Evolutionary conservation across 2,797 vertebrate species (phyloP).

Genomic region (Schizothorax lantsangensis): DNA sequence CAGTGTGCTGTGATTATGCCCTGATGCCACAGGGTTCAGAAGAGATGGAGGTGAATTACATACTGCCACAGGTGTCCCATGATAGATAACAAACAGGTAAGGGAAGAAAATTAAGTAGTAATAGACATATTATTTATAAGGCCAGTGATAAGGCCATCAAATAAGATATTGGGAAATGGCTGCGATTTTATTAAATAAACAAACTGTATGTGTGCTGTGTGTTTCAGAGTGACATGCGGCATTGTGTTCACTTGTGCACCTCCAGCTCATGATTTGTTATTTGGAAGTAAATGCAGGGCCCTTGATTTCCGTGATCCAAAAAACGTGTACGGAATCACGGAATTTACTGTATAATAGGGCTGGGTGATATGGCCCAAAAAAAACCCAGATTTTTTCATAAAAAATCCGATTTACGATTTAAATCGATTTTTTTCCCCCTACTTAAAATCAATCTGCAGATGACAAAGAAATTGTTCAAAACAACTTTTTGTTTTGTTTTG

Average conservation of each 20-base stretch:
- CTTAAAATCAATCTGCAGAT: too few species aligned
- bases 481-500: too few species aligned
- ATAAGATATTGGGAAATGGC: neutral
- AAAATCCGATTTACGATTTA: too few species aligned
- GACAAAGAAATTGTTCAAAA: too few species aligned
- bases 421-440: too few species aligned
- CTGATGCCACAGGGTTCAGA: neutral
- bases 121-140: too few species aligned
- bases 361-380: too few species aligned
- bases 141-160: neutral
- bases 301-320: too few species aligned
- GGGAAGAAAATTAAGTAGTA: neutral
- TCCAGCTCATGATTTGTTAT: neutral
- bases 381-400: too few species aligned
- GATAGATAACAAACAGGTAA: neutral
- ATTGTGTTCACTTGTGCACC: neutral
- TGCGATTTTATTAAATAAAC: neutral
- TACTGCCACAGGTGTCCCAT: neutral
- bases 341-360: too few species aligned
- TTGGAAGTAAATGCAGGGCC: neutral
- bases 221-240: neutral
- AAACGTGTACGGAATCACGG: too few species aligned
- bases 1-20: neutral
- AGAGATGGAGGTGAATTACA: neutral
- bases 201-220: neutral